Percentiles rank a stretch among this genome's conserved stretches.
Conservation (phyloP, 1,140 invertebrate genomes). For the Aporrectodea caliginosa region DNA sequence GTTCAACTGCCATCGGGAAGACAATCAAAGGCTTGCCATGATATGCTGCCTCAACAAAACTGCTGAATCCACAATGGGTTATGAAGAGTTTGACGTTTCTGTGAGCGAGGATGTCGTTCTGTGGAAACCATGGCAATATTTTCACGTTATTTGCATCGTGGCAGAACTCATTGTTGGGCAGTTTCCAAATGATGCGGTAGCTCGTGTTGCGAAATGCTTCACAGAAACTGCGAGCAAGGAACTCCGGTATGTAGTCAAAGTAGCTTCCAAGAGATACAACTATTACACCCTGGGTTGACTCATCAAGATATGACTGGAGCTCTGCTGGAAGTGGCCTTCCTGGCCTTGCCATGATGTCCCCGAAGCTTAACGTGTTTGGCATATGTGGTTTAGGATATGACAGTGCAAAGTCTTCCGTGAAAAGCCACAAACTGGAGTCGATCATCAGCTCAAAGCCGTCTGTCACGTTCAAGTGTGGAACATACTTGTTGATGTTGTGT, state of each 20-base stretch:
- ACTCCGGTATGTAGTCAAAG: constrained; percentile 18
- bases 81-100: neutral
- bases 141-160: neutral
- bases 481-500: no score
- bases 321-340: no score
- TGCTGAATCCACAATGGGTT: constrained; percentile 1
- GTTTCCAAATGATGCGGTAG: constrained; percentile 4
- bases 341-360: no score
- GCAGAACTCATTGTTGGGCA: neutral
- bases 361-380: no score
- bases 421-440: no score
- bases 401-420: no score
- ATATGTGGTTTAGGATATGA: no score
- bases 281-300: no score
- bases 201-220: neutral
- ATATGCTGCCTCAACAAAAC: constrained; percentile 5
- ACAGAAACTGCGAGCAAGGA: neutral
- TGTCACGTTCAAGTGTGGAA: no score
- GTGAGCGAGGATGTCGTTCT: constrained; percentile 14
- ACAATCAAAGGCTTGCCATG: constrained; percentile 10
- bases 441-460: no score
- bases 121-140: neutral
- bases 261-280: constrained; percentile 7
- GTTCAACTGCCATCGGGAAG: neutral
- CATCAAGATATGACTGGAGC: no score